Percentiles rank a stretch among this genome's conserved stretches.
These are phyloP conservation scores for Noturus placidus DNA, from an alignment of 2,113 vertebrate species.

Conservation along the genomic window DNA sequence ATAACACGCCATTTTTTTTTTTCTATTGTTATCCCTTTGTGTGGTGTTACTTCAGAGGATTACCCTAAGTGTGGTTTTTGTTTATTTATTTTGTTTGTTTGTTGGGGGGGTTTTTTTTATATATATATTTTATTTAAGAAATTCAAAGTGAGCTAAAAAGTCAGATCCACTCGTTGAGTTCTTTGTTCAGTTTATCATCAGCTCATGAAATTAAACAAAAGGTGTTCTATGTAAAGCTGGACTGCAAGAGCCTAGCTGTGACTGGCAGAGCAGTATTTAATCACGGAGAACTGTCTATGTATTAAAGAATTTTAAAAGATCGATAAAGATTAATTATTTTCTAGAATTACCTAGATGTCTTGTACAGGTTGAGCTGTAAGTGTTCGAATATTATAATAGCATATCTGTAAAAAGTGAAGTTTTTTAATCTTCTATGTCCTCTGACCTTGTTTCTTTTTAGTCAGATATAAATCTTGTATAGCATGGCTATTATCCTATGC, in stretches of 20 bases:
- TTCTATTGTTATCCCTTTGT: constrained; percentile 65
- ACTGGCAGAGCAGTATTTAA: constrained; percentile 74
- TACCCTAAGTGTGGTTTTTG: constrained; percentile 29
- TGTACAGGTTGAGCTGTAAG: constrained; percentile 94
- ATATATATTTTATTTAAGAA: constrained; percentile 62
- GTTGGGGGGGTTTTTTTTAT: neutral
- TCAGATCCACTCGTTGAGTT: constrained; percentile 64
- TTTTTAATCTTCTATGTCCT: constrained; percentile 72
- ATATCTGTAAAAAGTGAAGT: constrained; percentile 74
- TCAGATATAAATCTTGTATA: constrained; percentile 71
- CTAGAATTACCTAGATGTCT: constrained; percentile 82
- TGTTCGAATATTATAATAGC: constrained; percentile 78
- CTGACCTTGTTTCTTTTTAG: constrained; percentile 78
- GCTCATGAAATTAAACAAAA: constrained; percentile 58
- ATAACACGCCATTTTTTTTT: constrained; percentile 65
- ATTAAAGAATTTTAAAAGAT: constrained; percentile 68
- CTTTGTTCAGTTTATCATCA: constrained; percentile 79
- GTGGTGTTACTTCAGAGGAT: constrained; percentile 66
- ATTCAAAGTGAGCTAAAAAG: constrained; percentile 51
- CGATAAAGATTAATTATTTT: constrained; percentile 73
- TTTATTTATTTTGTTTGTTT: neutral
- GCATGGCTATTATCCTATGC: constrained; percentile 99
- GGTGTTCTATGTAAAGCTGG: constrained; percentile 67
- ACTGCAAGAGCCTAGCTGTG: constrained; percentile 68
- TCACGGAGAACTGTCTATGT: constrained; percentile 72